Conservation (phyloP, 2,888 invertebrate genomes). For the Leptinotarsa rubiginosa region DNA sequence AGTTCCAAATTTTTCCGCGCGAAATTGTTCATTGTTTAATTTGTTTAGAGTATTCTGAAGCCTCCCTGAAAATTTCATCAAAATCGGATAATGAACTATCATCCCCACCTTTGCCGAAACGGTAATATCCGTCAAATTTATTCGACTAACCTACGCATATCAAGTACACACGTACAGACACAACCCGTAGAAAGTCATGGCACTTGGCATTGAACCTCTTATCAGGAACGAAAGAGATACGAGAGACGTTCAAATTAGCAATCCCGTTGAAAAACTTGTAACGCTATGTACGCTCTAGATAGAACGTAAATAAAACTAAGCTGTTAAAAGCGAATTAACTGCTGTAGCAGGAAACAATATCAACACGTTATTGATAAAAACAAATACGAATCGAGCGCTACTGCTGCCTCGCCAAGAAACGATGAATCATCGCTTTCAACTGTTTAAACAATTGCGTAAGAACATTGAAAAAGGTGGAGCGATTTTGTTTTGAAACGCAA, state of each 20-base stretch:
- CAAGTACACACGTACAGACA: not conserved
- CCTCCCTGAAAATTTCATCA: too few relatives aligned
- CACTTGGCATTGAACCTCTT: constrained; percentile 12
- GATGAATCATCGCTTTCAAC: constrained; percentile 24
- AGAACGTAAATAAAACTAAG: not conserved
- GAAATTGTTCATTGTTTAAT: too few relatives aligned
- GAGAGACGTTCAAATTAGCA: not conserved
- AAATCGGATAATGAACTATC: too few relatives aligned
- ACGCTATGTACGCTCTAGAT: too few relatives aligned
- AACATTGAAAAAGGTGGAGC: not conserved
- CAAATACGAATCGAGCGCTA: not conserved
- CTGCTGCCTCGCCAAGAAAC: constrained; percentile 1
- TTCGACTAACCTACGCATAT: not conserved
- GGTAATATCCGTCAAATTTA: too few relatives aligned
- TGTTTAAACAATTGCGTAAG: constrained; percentile 24
- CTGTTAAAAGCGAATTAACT: constrained; percentile 8
- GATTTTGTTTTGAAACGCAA: too few relatives aligned
- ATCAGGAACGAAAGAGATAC: not conserved
- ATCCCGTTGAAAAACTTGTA: not conserved
- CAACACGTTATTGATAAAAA: constrained; percentile 21
- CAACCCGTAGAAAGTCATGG: not conserved
- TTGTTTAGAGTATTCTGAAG: too few relatives aligned
- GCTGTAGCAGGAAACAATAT: constrained; percentile 24
- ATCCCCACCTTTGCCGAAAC: too few relatives aligned
- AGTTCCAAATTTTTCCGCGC: too few relatives aligned